These are phyloP conservation scores for Scolopax rusticola DNA, from an alignment of 2,797 vertebrate genomes.

Conservation along the genomic window DNA sequence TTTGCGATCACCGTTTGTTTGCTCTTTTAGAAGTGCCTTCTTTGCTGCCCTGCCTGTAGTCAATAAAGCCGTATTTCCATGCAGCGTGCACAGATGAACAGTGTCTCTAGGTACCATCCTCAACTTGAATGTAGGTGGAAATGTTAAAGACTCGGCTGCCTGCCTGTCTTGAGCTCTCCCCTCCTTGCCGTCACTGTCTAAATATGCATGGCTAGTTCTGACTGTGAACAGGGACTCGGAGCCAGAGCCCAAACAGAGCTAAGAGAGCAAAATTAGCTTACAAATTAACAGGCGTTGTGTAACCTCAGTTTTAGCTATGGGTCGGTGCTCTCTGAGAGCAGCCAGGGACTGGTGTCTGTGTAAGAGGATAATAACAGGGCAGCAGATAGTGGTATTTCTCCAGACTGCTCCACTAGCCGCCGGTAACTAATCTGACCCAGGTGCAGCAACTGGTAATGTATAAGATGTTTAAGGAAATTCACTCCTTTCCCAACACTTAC, in stretches of 20 bases:
- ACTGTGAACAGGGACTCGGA: neutral
- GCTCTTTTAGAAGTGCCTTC: neutral
- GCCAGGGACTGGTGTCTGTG: neutral
- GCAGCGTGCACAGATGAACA: neutral
- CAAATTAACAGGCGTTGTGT: conserved; percentile 1
- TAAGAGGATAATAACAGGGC: neutral
- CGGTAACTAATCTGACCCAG: neutral
- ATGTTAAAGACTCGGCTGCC: neutral
- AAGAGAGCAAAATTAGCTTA: conserved; percentile 9
- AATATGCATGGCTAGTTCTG: neutral
- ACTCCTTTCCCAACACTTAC: neutral
- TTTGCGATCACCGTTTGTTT: neutral
- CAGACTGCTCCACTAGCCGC: neutral
- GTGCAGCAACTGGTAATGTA: neutral
- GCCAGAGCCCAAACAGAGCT: neutral
- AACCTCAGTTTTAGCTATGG: neutral
- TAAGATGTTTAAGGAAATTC: neutral
- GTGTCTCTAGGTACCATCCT: neutral
- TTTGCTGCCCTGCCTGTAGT: neutral
- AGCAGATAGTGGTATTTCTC: neutral
- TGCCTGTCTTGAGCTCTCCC: neutral
- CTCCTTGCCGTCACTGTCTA: neutral
- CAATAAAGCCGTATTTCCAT: neutral
- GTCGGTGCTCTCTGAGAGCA: neutral
- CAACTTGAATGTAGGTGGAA: neutral